A percentile compares a stretch with the other conserved stretches of the same genome.
phyloP scores from a whole-genome alignment of 2,888 invertebrate genomes.

The Muscina levida region DNA sequence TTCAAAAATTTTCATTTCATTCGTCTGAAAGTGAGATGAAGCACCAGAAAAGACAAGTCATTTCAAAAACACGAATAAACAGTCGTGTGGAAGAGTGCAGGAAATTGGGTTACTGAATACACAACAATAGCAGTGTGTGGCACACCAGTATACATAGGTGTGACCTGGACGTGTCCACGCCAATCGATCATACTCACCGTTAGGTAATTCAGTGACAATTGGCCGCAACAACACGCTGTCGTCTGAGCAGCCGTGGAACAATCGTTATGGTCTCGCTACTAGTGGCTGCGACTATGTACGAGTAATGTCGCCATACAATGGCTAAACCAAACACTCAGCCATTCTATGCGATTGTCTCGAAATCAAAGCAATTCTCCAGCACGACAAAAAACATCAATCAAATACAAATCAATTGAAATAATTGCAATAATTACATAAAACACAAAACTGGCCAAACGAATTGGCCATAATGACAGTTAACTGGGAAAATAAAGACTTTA shows the following conservation, averaged over 20 bases:
- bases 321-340: conserved; percentile 12
- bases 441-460: conserved; percentile 29
- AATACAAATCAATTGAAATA: conserved; percentile 54
- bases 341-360: conserved; percentile 8
- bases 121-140: conserved; percentile 36
- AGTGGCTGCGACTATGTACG: conserved; percentile 5
- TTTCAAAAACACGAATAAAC: conserved; percentile 23
- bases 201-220: conserved; percentile 37
- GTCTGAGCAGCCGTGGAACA: neutral
- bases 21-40: too few relatives aligned
- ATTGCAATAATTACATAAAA: conserved; percentile 65
- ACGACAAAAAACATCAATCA: conserved; percentile 45
- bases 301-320: neutral
- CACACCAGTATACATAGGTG: conserved; percentile 35
- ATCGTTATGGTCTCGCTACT: neutral
- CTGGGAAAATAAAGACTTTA: conserved; percentile 46
- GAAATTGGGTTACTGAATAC: conserved; percentile 55
- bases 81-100: conserved; percentile 15
- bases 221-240: conserved; percentile 21
- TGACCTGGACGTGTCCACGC: neutral
- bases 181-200: conserved; percentile 53
- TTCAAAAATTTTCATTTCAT: too few relatives aligned
- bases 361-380: conserved; percentile 6
- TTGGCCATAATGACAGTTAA: conserved; percentile 38
- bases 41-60: conserved; percentile 36